Percentiles rank a stretch among this genome's conserved stretches.
phyloP scores from a whole-genome alignment of 1,140 invertebrate genomes.

The Drosophila pachea region DNA sequence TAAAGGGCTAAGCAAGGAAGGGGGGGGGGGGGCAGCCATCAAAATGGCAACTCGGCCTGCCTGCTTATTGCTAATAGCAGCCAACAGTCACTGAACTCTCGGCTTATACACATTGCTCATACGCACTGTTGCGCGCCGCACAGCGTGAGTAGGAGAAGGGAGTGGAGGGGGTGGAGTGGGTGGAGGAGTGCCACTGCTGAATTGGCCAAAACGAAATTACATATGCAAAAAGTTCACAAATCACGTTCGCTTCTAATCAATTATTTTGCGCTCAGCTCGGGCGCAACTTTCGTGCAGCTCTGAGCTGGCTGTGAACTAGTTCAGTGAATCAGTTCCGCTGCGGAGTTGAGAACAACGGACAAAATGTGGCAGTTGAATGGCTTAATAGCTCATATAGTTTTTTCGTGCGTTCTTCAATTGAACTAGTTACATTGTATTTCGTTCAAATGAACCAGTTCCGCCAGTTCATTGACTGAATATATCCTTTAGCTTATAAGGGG shows the following conservation, averaged over 20 bases:
- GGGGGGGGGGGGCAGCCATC: conserved; percentile 18
- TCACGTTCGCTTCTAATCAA: conserved; percentile 77
- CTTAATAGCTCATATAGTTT: no score
- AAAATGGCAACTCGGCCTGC: conserved; percentile 41
- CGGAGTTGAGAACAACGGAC: background rate
- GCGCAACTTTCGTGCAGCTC: conserved; percentile 36
- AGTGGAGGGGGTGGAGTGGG: background rate
- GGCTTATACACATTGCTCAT: conserved; percentile 58
- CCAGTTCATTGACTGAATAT: no score
- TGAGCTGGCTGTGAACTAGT: background rate
- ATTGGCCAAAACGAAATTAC: conserved; percentile 65
- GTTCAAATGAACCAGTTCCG: no score
- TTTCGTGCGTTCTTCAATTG: no score
- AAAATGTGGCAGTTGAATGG: background rate
- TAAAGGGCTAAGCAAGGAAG: background rate
- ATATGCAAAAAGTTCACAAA: conserved; percentile 77
- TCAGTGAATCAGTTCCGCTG: background rate
- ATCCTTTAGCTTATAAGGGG: no score
- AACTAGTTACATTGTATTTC: no score
- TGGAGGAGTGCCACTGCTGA: background rate
- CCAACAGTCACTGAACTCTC: conserved; percentile 16
- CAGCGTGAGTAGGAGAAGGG: background rate
- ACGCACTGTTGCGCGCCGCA: conserved; percentile 70
- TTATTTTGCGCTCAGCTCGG: conserved; percentile 62
- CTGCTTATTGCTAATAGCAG: conserved; percentile 46